Evolutionary conservation across 37 sponge, comb jelly and placozoan species (phyloP), one percentile per base, ranked within the genome.

Genomic region (Mnemiopsis leidyi): DNA sequence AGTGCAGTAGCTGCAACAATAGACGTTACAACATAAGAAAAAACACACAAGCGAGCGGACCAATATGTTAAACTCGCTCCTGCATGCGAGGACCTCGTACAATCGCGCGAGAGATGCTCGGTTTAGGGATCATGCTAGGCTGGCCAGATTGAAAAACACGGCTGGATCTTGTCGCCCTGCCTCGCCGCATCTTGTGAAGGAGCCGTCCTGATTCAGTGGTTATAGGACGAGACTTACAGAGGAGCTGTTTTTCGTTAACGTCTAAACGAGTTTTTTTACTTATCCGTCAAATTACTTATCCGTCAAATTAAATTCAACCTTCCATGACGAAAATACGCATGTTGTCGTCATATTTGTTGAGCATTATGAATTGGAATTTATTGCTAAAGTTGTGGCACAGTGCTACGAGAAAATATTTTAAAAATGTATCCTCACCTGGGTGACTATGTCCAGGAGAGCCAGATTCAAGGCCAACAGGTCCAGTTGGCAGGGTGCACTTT

Each of bases 401-500:
- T 48, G 5, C 61, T 13, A n/a, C n/a, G n/a, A n/a, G n/a, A n/a
- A 48, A 48, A 48, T 48, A 48, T 18, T 48, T 48, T 13, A 48
- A 48, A 48, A 48, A n/a, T n/a, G 68, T 67, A 67, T 13, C 29
- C 5, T 34, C 32, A 82, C 90, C 90, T 85, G 90, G 26, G 90
- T 85, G 39, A 85, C 90, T 28, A 85, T 85, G 61, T 85, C 90
- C 48, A 85, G 61, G 1, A 85, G 90, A 0, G 90, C 90, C 2
- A 85, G 90, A 29, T 85, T 85, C 61, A 85, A 61, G 7, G 90
- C 90, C 48, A 85, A 33, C 21, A 85, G 23, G 26, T 85, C 61
- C 28, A 85, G 40, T 28, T 85, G 61, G 25, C 61, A 85, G 0
- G 90, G 90, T 0, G 90, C 61, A 85, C 61, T 85, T 37, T 85